Evolutionary conservation across 2,797 vertebrate species (phyloP).

Genomic region (Phoebastria nigripes): DNA sequence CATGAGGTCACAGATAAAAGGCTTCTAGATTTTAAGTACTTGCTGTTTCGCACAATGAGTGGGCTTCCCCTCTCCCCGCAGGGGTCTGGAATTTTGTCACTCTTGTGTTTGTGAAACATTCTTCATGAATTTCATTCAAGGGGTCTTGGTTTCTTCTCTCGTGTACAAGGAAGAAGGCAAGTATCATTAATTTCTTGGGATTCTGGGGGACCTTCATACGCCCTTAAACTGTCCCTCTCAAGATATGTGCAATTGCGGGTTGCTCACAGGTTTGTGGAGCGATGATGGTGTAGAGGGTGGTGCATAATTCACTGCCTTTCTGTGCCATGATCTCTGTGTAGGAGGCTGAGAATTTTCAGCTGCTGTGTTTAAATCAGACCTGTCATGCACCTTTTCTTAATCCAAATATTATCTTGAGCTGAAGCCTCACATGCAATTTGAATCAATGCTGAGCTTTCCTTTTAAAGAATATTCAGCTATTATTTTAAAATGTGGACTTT

Average conservation of each 20-base stretch:
- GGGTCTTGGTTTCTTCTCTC: not conserved
- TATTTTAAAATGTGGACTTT: not conserved
- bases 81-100: not conserved
- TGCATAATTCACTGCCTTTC: not conserved
- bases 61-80: not conserved
- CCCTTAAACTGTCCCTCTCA: not conserved
- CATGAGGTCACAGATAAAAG: not conserved
- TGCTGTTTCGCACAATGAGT: rapidly evolving
- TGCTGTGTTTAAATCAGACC: not conserved
- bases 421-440: not conserved
- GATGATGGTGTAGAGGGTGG: not conserved
- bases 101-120: not conserved
- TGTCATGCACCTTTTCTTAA: not conserved
- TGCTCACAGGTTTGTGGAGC: not conserved
- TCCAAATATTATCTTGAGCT: not conserved
- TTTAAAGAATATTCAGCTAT: not conserved
- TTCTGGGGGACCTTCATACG: not conserved
- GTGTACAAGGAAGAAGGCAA: rapidly evolving
- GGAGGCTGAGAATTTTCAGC: not conserved
- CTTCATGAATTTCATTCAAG: not conserved
- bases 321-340: not conserved
- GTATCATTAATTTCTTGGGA: rapidly evolving
- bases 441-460: not conserved
- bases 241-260: rapidly evolving
- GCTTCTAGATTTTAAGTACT: not conserved